Evolutionary conservation across 1,140 invertebrate genomes (phyloP).

Genomic region (Maconellicoccus hirsutus): DNA sequence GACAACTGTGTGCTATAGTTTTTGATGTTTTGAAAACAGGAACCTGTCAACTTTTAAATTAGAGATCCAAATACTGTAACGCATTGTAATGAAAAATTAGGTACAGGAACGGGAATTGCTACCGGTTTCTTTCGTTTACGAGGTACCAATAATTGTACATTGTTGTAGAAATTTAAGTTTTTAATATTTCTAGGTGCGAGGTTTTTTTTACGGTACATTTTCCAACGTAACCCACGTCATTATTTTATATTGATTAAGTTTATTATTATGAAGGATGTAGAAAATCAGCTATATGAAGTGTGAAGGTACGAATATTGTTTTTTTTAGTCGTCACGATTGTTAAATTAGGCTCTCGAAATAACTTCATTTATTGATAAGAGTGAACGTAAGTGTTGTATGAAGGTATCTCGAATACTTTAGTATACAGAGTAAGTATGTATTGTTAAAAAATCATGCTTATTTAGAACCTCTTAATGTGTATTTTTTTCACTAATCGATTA

Average conservation of each 20-base stretch:
- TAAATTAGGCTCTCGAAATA: neutral
- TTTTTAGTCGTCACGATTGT: neutral
- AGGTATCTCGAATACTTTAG: too few relatives aligned
- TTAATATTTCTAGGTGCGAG: neutral
- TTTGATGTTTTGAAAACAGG: slow-evolving; percentile 15
- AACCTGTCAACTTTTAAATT: slow-evolving; percentile 13
- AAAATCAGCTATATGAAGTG: too few relatives aligned
- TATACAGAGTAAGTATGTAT: too few relatives aligned
- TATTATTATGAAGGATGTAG: neutral
- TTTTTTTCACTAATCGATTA: neutral
- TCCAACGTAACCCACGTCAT: neutral
- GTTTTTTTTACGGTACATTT: neutral
- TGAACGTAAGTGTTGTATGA: too few relatives aligned
- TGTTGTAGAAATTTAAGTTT: slow-evolving; percentile 9
- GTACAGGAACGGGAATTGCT: slow-evolving; percentile 15
- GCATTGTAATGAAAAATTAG: slow-evolving; percentile 20
- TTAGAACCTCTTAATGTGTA: neutral
- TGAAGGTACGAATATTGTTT: too few relatives aligned
- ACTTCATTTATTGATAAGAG: too few relatives aligned
- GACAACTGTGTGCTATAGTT: slow-evolving; percentile 12
- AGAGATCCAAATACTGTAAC: slow-evolving; percentile 7
- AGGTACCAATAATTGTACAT: slow-evolving; percentile 19
- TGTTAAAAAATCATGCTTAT: too few relatives aligned
- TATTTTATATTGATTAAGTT: neutral
- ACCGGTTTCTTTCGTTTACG: slow-evolving; percentile 10